These are phyloP conservation scores for Dunckerocampus dactyliophorus DNA, from an alignment of 2,113 vertebrate species.

Conservation along the genomic window DNA sequence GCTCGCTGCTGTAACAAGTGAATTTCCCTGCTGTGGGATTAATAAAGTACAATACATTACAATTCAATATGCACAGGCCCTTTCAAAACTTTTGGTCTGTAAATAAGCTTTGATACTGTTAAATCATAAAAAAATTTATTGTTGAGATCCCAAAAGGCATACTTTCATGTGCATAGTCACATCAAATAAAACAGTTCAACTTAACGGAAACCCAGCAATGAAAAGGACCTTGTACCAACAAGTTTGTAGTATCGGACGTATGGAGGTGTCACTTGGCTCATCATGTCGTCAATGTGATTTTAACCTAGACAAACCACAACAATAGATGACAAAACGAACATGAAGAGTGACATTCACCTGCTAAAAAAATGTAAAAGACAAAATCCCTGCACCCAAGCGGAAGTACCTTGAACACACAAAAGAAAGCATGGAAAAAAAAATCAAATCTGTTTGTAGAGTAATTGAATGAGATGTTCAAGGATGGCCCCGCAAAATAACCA, in stretches of 20 bases:
- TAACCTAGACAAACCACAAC: no score
- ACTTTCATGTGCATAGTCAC: neutral
- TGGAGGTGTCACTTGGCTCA: no score
- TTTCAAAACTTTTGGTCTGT: no score
- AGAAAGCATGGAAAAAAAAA: neutral
- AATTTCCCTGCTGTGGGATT: no score
- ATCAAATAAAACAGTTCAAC: neutral
- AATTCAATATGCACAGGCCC: no score
- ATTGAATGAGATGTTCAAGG: no score
- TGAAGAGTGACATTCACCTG: no score
- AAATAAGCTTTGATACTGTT: neutral
- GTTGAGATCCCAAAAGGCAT: constrained; percentile 13
- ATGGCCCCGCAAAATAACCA: no score
- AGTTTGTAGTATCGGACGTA: neutral
- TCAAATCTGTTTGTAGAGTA: neutral
- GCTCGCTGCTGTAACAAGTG: no score
- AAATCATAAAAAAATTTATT: constrained; percentile 46
- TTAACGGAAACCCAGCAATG: constrained; percentile 21
- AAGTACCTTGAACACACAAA: neutral
- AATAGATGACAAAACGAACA: no score
- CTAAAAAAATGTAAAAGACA: neutral
- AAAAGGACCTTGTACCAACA: constrained; percentile 1
- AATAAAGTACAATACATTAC: no score
- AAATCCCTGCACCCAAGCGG: neutral
- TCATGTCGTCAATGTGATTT: no score